Conservation (phyloP, 2,113 vertebrate genomes). For the Pteropus alecto region DNA sequence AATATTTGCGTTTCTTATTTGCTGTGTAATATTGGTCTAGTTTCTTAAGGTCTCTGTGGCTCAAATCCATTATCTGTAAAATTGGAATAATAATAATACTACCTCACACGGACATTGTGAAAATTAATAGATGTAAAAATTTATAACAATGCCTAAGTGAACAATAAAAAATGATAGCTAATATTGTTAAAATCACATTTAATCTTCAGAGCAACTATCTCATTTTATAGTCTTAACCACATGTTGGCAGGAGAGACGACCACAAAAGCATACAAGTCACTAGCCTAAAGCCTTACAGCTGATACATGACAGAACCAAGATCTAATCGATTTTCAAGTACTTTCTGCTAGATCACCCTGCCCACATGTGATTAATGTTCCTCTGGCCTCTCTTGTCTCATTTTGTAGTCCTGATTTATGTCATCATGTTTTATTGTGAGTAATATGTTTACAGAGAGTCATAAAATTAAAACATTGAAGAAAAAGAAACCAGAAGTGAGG, state of each 20-base stretch:
- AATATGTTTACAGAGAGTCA: slow-evolving; percentile 34
- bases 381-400: background rate
- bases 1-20: background rate
- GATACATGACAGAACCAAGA: background rate
- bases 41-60: background rate
- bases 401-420: slow-evolving; percentile 36
- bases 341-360: background rate
- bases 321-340: background rate
- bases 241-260: background rate
- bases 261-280: background rate
- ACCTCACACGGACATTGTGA: background rate
- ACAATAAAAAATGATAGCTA: background rate
- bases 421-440: slow-evolving; percentile 38
- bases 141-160: background rate
- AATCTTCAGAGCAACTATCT: background rate
- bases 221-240: background rate
- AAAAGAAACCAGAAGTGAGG: slow-evolving; percentile 29
- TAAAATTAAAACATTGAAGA: background rate
- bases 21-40: background rate
- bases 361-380: background rate
- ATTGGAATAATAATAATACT: background rate
- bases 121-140: background rate
- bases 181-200: background rate
- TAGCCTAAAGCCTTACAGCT: background rate
- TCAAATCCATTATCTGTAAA: background rate